Evolutionary conservation across 30 jellyfish, hydroid and myxozoan genomes (phyloP), one percentile per base, ranked within the genome.

Genomic region (Phacellophora camtschatica): DNA sequence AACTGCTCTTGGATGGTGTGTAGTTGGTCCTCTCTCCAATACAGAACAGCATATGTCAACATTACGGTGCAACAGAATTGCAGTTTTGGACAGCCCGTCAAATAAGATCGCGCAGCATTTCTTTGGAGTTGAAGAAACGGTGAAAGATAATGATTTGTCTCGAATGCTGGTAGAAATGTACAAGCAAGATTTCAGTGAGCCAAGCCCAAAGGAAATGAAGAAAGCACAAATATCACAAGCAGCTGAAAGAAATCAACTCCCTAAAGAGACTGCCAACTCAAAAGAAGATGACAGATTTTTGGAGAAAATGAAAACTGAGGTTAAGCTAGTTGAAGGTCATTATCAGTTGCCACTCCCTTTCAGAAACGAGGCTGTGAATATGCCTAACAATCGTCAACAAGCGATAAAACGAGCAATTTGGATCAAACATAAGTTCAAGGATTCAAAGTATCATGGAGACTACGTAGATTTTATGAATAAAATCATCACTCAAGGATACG

Each of bases 1-100:
- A 45, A 67, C 82, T 67, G 67, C 82, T 4, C 66, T 67, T 37
- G 68, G 69, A 27, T 67, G 82, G 82, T 33, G 82, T 45, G 35
- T 67, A 37, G 64, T 67, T 67, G 82, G 82, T 42, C 82, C 82
- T 19, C 33, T 67, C 30, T 36, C 67, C 33, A 33, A 28, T 33
- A 28, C 25, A 18, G 45, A 67, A 15, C 66, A 41, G 65, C 30
- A 27, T 33, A 43, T 33, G 32, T 3, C n/a, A 4, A 64, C 59
- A 30, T 33, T 64, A 64, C 18, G 54, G 27, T 64, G 78, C 54
- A 64, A 30, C 33, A 41, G 82, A 67, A 67, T 67, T 67, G 82
- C 82, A 37, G 82, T 67, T 42, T 15, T 45, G 33, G 66, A 42
- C 25, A 45, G 66, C 39, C 20, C 82, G 15, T 15, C 82, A 20